Evolutionary conservation across 1,140 invertebrate species (phyloP).

Genomic region (Drepana arcuata): DNA sequence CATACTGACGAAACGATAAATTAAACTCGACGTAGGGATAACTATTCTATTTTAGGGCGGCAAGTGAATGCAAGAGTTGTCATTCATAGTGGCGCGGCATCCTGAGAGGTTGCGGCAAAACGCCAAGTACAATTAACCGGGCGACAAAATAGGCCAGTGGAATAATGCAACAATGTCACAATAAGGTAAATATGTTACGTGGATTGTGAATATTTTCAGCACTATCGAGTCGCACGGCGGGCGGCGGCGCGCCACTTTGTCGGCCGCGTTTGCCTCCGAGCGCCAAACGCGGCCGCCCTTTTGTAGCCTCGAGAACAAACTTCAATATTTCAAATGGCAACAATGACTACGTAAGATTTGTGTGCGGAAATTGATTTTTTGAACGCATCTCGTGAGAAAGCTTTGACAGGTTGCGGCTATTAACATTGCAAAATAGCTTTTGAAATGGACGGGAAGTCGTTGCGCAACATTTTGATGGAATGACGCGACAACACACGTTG

Average conservation of each 20-base stretch:
- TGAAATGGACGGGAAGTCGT: constrained; percentile 30
- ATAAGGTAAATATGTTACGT: constrained; percentile 59
- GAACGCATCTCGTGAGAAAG: constrained; percentile 46
- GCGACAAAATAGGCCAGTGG: constrained; percentile 26
- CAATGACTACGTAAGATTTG: constrained; percentile 62
- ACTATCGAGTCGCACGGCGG: constrained; percentile 42
- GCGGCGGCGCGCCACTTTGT: constrained; percentile 37
- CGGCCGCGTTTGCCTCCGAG: constrained; percentile 25
- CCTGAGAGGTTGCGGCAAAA: too few species aligned
- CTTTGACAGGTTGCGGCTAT: constrained; percentile 48
- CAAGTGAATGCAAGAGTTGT: too few species aligned
- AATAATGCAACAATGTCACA: constrained; percentile 43
- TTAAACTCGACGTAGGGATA: too few species aligned
- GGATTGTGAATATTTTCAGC: constrained; percentile 58
- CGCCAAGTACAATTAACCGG: constrained; percentile 38
- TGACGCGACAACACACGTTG: too few species aligned
- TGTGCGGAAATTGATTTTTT: constrained; percentile 70
- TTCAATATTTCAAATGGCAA: constrained; percentile 55
- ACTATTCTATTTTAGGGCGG: too few species aligned
- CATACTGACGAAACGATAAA: too few species aligned
- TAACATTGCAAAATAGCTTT: too few species aligned
- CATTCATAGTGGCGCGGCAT: too few species aligned
- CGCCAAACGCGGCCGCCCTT: constrained; percentile 33
- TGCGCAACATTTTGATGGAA: constrained; percentile 26
- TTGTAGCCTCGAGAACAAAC: constrained; percentile 31